phyloP scores from a whole-genome alignment of 2,797 vertebrate genomes.

The Sciaenops ocellatus region DNA sequence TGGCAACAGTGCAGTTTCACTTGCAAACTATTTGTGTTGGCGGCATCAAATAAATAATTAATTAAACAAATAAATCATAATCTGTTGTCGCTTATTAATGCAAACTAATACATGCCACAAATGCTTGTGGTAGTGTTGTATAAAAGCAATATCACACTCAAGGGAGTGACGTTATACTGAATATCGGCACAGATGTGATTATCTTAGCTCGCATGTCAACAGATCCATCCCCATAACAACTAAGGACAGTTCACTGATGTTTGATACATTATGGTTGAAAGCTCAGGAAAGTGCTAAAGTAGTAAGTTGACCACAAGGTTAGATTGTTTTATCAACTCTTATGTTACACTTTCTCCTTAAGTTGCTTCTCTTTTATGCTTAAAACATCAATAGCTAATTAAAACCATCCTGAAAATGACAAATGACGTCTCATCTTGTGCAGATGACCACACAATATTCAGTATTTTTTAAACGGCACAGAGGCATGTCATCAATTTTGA shows the following conservation, averaged over 20 bases:
- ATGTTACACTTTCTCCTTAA: background rate
- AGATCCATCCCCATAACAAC: background rate
- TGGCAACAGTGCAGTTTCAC: too few relatives aligned
- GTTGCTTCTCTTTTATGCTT: background rate
- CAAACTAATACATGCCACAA: too few relatives aligned
- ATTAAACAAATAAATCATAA: too few relatives aligned
- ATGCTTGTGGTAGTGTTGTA: too few relatives aligned
- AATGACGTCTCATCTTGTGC: background rate
- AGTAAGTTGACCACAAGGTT: background rate
- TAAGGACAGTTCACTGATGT: background rate
- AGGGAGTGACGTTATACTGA: too few relatives aligned
- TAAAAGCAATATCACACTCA: too few relatives aligned
- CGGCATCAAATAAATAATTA: too few relatives aligned
- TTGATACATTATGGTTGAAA: background rate
- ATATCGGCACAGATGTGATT: too few relatives aligned
- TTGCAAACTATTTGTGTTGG: too few relatives aligned
- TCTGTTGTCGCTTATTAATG: too few relatives aligned
- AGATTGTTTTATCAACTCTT: background rate
- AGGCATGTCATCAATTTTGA: background rate
- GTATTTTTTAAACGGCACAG: background rate
- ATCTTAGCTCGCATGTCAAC: background rate
- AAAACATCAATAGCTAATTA: background rate
- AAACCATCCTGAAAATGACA: background rate
- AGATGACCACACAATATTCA: background rate
- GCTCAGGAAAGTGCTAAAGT: background rate